Evolutionary conservation across 1,140 invertebrate species (phyloP).

Genomic region (Cherax destructor): DNA sequence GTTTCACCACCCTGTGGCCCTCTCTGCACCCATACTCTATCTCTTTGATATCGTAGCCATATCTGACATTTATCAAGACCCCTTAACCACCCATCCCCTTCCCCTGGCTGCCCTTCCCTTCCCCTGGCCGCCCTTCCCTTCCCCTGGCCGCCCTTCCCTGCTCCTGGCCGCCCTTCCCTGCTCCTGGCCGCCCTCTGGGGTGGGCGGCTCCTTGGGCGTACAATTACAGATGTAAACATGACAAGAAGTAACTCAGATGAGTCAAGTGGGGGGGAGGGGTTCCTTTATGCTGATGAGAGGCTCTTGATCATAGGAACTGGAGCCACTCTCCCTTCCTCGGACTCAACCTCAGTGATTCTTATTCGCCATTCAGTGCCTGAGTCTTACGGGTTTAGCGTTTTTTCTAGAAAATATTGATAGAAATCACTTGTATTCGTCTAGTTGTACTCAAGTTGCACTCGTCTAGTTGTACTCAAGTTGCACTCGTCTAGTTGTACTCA

Average conservation of each 20-base stretch:
- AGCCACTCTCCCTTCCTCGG: no score
- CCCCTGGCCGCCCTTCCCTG: not conserved
- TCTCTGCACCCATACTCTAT: not conserved
- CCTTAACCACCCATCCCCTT: not conserved
- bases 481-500: no score
- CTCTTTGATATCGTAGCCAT: not conserved
- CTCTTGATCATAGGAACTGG: no score
- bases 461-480: no score
- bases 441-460: no score
- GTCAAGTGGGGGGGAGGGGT: not conserved
- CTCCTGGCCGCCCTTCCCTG: not conserved
- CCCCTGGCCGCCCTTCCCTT: not conserved
- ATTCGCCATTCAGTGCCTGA: no score
- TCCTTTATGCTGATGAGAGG: no score
- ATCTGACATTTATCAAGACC: slow-evolving; percentile 8
- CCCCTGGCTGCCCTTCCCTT: not conserved
- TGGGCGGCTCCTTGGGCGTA: not conserved
- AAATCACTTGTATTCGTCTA: no score
- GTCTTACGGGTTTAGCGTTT: no score
- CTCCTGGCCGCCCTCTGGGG: not conserved
- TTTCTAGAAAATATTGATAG: no score
- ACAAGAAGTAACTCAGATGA: slow-evolving; percentile 5
- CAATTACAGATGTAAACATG: not conserved
- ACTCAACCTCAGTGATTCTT: no score
- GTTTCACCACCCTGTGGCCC: not conserved